phyloP scores from a whole-genome alignment of 2,888 invertebrate species.

The Nymphalis c-album region DNA sequence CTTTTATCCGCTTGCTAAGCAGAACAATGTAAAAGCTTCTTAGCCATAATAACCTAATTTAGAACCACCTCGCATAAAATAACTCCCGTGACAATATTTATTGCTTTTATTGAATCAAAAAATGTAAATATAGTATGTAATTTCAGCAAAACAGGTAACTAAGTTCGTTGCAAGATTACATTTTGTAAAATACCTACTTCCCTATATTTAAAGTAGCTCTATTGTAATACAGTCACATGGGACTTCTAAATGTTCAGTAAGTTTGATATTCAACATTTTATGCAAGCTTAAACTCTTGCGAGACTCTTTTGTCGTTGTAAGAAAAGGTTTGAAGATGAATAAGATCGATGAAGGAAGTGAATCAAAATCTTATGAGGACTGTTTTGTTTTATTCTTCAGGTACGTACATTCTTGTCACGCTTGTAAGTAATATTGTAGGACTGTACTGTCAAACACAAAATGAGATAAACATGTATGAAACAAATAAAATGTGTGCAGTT shows the following conservation, averaged over 20 bases:
- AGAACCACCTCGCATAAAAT: constrained; percentile 11
- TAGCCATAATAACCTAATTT: constrained; percentile 16
- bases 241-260: constrained; percentile 18
- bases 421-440: background rate
- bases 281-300: constrained; percentile 12
- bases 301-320: constrained; percentile 17
- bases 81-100: background rate
- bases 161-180: background rate
- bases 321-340: constrained; percentile 22
- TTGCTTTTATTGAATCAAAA: constrained; percentile 10
- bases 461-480: background rate
- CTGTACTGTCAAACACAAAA: no score
- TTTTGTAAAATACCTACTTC: background rate
- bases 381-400: constrained; percentile 16
- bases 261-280: constrained; percentile 20
- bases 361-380: constrained; percentile 10
- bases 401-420: background rate
- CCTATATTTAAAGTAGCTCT: constrained; percentile 3
- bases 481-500: no score
- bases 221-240: constrained; percentile 12
- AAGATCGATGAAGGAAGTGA: constrained; percentile 15
- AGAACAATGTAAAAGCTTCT: constrained; percentile 9
- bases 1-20: constrained; percentile 4
- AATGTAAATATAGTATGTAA: background rate
- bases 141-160: background rate